Percentiles rank a stretch among this genome's conserved stretches.
phyloP scores from a whole-genome alignment of 2,113 vertebrate genomes.

The Dinomys branickii region DNA sequence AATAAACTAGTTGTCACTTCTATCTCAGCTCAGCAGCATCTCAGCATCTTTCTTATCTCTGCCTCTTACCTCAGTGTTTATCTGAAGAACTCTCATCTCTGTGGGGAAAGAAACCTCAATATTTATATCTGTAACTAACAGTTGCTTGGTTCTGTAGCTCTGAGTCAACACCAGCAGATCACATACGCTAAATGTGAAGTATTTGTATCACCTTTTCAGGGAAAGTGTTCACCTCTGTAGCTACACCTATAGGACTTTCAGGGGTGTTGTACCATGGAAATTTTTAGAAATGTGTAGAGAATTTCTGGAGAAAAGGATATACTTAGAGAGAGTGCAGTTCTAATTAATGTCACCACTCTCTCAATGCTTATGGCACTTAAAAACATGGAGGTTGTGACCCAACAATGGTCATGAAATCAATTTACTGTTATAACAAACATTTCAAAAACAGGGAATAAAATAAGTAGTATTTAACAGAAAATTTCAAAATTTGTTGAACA shows the following conservation, averaged over 20 bases:
- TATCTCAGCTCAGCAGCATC: slow-evolving; percentile 21
- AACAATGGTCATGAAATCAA: background rate
- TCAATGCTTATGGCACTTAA: background rate
- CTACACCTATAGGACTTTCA: background rate
- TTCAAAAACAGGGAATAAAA: background rate
- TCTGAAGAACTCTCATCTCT: slow-evolving; percentile 42
- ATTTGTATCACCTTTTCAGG: background rate
- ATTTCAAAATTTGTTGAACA: background rate
- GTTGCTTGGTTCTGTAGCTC: background rate
- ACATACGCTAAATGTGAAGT: background rate
- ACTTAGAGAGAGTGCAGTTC: background rate
- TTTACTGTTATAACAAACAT: background rate
- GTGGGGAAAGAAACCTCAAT: background rate
- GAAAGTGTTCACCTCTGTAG: background rate
- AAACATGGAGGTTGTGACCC: background rate
- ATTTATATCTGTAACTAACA: background rate
- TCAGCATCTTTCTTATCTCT: background rate
- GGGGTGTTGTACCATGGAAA: background rate
- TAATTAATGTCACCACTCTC: background rate
- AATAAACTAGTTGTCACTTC: background rate
- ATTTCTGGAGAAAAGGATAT: background rate
- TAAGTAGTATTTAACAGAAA: background rate
- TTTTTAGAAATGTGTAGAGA: background rate
- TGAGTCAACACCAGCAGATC: background rate
- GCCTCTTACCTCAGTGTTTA: background rate